Evolutionary conservation across 1,140 invertebrate genomes (phyloP).

Genomic region (Palaemon carinicauda): DNA sequence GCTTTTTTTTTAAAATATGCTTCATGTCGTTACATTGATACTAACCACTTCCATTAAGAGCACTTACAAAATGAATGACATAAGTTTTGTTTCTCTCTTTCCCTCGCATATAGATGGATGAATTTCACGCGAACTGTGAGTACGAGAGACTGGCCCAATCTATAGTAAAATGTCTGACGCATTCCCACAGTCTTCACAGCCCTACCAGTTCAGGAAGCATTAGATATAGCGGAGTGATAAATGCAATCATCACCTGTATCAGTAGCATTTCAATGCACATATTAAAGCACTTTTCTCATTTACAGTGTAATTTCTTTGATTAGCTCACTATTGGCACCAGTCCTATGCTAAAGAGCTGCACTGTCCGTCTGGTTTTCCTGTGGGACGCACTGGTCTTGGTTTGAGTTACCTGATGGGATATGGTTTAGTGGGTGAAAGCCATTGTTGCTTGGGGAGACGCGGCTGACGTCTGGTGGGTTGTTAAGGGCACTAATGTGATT

Average conservation of each 20-base stretch:
- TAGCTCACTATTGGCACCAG: neutral
- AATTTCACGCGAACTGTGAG: neutral
- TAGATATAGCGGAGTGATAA: neutral
- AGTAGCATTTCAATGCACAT: neutral
- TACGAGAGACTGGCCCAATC: neutral
- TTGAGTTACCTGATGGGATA: neutral
- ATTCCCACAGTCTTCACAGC: conserved; percentile 7
- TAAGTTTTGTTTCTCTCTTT: too few species aligned
- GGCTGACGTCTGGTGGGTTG: neutral
- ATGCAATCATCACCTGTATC: neutral
- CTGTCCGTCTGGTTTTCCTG: neutral
- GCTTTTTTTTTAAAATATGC: too few species aligned
- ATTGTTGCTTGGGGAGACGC: neutral
- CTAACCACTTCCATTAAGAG: too few species aligned
- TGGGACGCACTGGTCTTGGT: neutral
- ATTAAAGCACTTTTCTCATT: neutral
- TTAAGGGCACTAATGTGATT: neutral
- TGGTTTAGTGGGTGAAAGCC: neutral
- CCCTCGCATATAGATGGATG: too few species aligned
- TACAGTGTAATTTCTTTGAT: neutral
- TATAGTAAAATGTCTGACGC: neutral
- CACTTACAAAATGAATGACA: too few species aligned
- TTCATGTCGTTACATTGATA: too few species aligned
- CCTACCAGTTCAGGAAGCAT: conserved; percentile 28
- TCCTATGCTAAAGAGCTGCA: neutral